A percentile compares a stretch with the other conserved stretches of the same genome.
These are phyloP conservation scores for Lepus timidus DNA, from an alignment of 2,113 vertebrate genomes.

Conservation along the genomic window DNA sequence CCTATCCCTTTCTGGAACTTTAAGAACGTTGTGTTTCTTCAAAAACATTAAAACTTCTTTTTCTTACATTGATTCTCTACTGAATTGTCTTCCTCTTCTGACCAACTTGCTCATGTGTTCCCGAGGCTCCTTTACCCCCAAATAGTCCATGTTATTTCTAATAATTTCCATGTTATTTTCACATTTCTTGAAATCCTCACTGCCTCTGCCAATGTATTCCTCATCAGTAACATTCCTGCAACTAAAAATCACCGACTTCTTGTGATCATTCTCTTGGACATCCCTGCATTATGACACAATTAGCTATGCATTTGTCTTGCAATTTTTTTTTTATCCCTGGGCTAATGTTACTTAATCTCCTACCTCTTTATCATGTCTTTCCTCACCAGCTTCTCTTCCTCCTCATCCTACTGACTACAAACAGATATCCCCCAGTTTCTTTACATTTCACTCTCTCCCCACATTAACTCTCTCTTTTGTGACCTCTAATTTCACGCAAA, in stretches of 20 bases:
- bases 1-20: background rate
- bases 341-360: background rate
- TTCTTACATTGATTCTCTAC: conserved; percentile 20
- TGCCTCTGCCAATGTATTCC: background rate
- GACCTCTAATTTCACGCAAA: background rate
- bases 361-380: background rate
- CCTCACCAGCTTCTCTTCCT: background rate
- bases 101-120: background rate
- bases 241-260: conserved; percentile 6
- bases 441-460: conserved; percentile 14
- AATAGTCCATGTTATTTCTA: conserved; percentile 44
- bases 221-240: conserved; percentile 29
- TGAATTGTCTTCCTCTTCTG: background rate
- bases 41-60: background rate
- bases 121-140: background rate
- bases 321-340: background rate
- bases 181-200: conserved; percentile 41
- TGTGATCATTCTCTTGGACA: conserved; percentile 13
- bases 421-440: background rate
- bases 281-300: background rate
- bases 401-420: background rate
- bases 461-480: background rate
- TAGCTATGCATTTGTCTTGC: background rate
- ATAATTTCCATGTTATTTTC: background rate
- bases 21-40: background rate